Evolutionary conservation across 2,888 invertebrate genomes (phyloP).

Genomic region (Frankliniella fusca): DNA sequence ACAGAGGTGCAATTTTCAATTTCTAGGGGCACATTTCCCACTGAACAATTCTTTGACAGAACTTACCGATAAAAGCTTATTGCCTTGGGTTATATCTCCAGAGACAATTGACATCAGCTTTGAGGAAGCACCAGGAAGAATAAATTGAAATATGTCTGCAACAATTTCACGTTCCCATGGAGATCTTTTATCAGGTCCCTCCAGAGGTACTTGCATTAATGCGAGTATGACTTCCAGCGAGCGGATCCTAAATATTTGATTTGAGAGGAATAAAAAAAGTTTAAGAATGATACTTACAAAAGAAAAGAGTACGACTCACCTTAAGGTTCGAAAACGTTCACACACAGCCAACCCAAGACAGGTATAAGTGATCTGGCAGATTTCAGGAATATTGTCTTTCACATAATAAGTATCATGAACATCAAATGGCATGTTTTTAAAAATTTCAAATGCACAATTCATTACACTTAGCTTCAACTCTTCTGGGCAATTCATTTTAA

Average conservation of each 20-base stretch:
- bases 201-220: neutral
- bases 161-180: neutral
- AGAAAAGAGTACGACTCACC: neutral
- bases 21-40: too few relatives aligned
- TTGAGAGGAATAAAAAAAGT: neutral
- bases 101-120: neutral
- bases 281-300: neutral
- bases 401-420: neutral
- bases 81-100: neutral
- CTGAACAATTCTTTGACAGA: neutral
- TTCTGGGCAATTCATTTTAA: neutral
- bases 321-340: neutral
- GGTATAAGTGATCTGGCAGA: neutral
- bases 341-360: neutral
- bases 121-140: neutral
- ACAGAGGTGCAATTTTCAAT: neutral
- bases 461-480: neutral
- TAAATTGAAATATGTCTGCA: constrained; percentile 1
- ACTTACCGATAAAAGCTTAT: neutral
- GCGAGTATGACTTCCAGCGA: neutral
- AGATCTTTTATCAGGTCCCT: neutral
- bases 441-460: neutral
- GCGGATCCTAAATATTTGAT: neutral
- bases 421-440: neutral
- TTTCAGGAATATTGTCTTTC: neutral